Base-by-base conservation (phyloP, 2,888 invertebrate genomes). In the Vesta saturnalis region DNA sequence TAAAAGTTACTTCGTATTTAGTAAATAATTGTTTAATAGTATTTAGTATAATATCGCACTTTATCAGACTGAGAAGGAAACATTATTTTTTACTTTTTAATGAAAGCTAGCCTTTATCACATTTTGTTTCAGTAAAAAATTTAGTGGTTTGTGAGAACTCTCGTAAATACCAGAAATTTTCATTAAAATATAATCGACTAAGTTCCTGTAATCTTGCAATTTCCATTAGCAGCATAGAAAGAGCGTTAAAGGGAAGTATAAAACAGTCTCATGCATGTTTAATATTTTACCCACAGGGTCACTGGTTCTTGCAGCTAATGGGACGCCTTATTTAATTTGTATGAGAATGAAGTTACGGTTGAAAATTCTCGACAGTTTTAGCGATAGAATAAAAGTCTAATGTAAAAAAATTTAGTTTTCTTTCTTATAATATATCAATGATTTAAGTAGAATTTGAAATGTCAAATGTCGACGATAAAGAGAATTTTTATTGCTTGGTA, bases 241-340 rank as follows among this genome's bases (percentile, higher is more conserved):
- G 63, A 69, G 65, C 69, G 65, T 61, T 65, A 65, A 69, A 66
- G 66, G 62, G 65, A 62, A 63, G 66, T 65, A 63, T 66, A 66
- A 70, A 70, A 66, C 69, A 67, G 72, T 72, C 77, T 80, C 80
- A 81, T 82, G 80, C 81, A 82, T 82, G 81, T 80, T 81, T 82
- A 82, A 82, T 81, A 78, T 75, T 74, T 74, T 75, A 76, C 78
- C 79, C 79, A 78, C 78, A 77, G 80, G 81, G 80, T 81, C 82
- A 80, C 79, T 81, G 77, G 79, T 79, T 80, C 79, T 77, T 77
- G 77, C 75, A 76, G 72, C 77, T 80, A 81, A 81, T 80, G 79
- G 80, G 77, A 76, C 75, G 79, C 78, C 79, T 82, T 79, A 81
- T 82, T 81, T 80, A 82, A 82, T 81, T 81, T 81, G 79, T 77